These are phyloP conservation scores for Phalacrocorax aristotelis DNA, from an alignment of 2,113 vertebrate species.

Conservation along the genomic window DNA sequence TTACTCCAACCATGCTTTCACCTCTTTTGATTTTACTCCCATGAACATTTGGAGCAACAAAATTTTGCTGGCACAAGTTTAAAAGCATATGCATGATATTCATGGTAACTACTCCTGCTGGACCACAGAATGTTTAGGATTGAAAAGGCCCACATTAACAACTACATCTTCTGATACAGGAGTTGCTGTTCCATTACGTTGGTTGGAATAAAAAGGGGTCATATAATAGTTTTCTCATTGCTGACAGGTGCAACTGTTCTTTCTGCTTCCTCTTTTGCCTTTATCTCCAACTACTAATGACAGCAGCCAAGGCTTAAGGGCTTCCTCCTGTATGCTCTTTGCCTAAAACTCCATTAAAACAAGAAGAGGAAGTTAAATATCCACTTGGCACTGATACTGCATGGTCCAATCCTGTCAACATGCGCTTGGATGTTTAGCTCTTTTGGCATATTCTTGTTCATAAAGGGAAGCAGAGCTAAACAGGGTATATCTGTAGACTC, in stretches of 20 bases:
- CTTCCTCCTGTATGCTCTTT: background rate
- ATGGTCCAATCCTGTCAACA: background rate
- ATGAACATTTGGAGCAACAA: constrained; percentile 12
- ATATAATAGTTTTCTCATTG: background rate
- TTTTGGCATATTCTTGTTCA: background rate
- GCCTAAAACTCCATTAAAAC: background rate
- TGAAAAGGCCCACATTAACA: background rate
- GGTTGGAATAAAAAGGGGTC: background rate
- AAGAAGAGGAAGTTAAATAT: background rate
- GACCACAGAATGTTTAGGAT: background rate
- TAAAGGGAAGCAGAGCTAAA: background rate
- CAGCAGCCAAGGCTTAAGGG: background rate
- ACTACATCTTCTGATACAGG: background rate
- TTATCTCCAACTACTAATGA: background rate
- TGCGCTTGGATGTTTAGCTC: background rate
- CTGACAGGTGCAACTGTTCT: background rate
- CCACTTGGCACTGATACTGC: background rate
- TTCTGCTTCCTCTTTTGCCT: background rate
- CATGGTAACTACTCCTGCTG: background rate
- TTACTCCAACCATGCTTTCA: background rate
- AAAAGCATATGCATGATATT: background rate
- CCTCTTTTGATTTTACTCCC: background rate
- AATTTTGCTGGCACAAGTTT: background rate
- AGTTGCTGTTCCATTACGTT: background rate
- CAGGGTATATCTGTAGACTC: background rate